Base-by-base conservation (phyloP, 2,113 vertebrate species). In the Nannobrachium achirus region DNA sequence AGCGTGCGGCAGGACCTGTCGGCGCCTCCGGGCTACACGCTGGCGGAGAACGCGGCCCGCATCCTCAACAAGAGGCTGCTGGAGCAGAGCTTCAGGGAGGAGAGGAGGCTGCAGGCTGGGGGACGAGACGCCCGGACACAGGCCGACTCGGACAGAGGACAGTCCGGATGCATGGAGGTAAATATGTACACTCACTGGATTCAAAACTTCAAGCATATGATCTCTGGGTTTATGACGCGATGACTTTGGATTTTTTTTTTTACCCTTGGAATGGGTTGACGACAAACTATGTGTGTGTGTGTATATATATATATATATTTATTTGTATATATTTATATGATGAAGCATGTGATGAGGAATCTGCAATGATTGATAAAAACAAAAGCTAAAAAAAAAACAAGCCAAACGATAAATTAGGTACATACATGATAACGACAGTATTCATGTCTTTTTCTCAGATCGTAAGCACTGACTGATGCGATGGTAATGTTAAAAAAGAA, bases 111-210 rank as follows among this genome's bases (percentile, higher is more conserved):
- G 76, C 90, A 79, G 86, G 85, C 39, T 51, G 92, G 76, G 91
- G 85, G 90, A 77, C 90, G 84, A 84, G 88, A 93, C 85, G 86
- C 79, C 91, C 33, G 91, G 84, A 78, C 64, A 56, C 79, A 63
- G 73, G 60, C 69, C 10, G 89, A 90, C 25, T 57, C 79, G 41
- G 92, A 92, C 72, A 74, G 78, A 51, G 88, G 81, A 69, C 89
- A 95, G 83, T 86, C 93, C 59, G 95, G 92, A 89, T 93, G 95
- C 85, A 95, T 98, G 82, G 97, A 99, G 97, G 97, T 99, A 97
- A 96, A 86, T 80, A 77, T 79, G 41, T 68, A 78, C 69, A 62
- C 45, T 13, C 69, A 76, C 48, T 57, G 69, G 70, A 75, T 85
- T 25, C 76, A 25, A 53, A 8, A 53, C 77, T 66, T 84, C 76